These are phyloP conservation scores for Nothobranchius kuhntae DNA, from an alignment of 2,113 vertebrate genomes.

Conservation along the genomic window DNA sequence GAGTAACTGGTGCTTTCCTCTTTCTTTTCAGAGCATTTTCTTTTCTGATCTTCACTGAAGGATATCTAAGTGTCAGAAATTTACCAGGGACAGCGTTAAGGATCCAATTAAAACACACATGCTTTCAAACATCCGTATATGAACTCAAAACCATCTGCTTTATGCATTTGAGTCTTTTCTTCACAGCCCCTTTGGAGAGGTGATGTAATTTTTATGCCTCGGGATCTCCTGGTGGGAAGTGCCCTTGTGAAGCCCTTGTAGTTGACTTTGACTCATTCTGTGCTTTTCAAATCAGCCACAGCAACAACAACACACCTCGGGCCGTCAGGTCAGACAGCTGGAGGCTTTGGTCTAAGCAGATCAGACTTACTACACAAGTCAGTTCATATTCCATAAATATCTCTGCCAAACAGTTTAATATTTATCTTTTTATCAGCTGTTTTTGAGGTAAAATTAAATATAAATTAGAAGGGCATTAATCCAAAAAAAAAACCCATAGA, in stretches of 20 bases:
- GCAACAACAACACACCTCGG: conserved; percentile 41
- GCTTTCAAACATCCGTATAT: background rate
- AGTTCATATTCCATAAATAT: conserved; percentile 21
- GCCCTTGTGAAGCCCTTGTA: conserved; percentile 52
- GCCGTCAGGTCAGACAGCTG: conserved; percentile 39
- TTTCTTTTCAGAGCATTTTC: background rate
- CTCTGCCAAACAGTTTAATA: conserved; percentile 8
- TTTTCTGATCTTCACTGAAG: background rate
- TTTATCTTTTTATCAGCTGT: background rate
- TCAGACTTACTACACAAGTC: conserved; percentile 14
- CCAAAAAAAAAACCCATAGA: no score
- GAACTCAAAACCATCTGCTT: conserved; percentile 14
- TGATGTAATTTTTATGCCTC: conserved; percentile 43
- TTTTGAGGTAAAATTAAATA: conserved; percentile 9
- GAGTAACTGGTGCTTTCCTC: no score
- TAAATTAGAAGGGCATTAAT: conserved; percentile 5
- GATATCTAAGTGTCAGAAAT: background rate
- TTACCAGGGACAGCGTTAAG: background rate
- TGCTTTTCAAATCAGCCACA: conserved; percentile 29
- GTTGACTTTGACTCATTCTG: conserved; percentile 56
- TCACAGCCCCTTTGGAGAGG: conserved; percentile 19
- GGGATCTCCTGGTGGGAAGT: conserved; percentile 51
- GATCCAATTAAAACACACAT: background rate
- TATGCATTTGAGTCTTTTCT: conserved; percentile 28
- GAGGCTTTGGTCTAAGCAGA: conserved; percentile 31